Evolutionary conservation across 2,888 invertebrate species (phyloP), one percentile per base, ranked within the genome.

Genomic region (Cerastoderma edule): DNA sequence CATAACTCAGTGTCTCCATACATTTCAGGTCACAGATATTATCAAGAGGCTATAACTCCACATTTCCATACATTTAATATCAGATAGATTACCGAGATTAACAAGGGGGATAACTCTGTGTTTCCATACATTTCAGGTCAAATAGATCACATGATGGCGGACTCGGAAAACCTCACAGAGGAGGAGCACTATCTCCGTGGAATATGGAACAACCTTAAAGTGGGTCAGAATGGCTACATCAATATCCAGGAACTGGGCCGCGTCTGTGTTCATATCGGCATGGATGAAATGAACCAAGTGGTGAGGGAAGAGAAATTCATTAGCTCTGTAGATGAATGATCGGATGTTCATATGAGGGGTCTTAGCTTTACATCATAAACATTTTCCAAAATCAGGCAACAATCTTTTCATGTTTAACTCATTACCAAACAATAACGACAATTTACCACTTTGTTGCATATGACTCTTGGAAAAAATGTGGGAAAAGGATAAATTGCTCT

Each of bases 201-300:
- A 83, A 95, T 95, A 70, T 95, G 95, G 95, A 94, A 94, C 82
- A 94, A 94, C 78, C 93, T 95, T 67, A 95, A 95, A 6, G 94
- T 95, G 10, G 94, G 95, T 5, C 93, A 93, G 80, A 94, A 94
- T 90, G 95, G 95, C 27, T 95, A 93, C 89, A 94, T 95, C 70
- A 95, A 95, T 90, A 94, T 95, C 86, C 93, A 93, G 64, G 95
- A 96, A 89, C 93, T 96, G 85, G 94, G 94, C 83, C 93, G 94
- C 79, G 95, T 96, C 65, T 95, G 95, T 89, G 94, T 95, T 88
- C 95, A 95, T 78, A 95, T 95, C 76, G 95, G 95, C 71, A 94
- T 95, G 91, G 94, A 95, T 10, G 85, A 89, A 84, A 93, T 95
- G 90, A 94, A 95, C 24, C 94, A 95, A 84, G 95, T 95, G 90